Base-by-base conservation (phyloP, 2,113 vertebrate genomes). In the Progne subis region DNA sequence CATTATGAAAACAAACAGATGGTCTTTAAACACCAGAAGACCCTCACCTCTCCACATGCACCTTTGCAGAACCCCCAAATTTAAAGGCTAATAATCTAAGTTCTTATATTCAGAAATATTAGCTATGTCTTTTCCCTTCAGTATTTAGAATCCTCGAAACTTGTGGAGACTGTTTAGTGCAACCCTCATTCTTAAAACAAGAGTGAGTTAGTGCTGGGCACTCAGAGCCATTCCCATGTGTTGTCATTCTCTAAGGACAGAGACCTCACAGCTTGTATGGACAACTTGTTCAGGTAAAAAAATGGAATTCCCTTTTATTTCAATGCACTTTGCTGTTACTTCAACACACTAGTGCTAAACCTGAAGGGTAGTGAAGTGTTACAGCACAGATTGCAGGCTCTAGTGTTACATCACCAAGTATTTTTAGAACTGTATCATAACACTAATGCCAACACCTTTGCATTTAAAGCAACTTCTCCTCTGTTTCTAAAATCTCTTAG, bases 151-250 rank as follows among this genome's bases (percentile, higher is more conserved):
- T 34, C 41, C 28, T 12, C 26, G 18, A 80, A 34, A 64, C 8
- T 8, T 18, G 32, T 8, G 3, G 31, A 50, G 43, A 59, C 7
- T 18, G 12, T 21, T 81, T 13, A 53, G 9, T 41, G 60, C 37
- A 60, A 65, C 0, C 2, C 4, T 7, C 9, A 25, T 0, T 37
- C 41, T 50, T 63, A 44, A 24, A 49, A 79, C n/a, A 24, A 78
- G 29, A 13, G 49, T 44, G 24, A 31, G 37, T 4, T 28, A 88
- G 29, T 12, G 52, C 44, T 81, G 68, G 49, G 14, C 59, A 49
- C 21, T 80, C 49, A 47, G 34, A 53, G 34, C 6, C 1, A 1
- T 18, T 31, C 17, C 19, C 1, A 2, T 9, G 7, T 25, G 26
- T 37, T 70, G 25, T 2, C 3, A 11, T n/a, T 25, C 17, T 49